Base-by-base conservation (phyloP, 2,797 vertebrate genomes). In the Hydrocynus forskahlii region DNA sequence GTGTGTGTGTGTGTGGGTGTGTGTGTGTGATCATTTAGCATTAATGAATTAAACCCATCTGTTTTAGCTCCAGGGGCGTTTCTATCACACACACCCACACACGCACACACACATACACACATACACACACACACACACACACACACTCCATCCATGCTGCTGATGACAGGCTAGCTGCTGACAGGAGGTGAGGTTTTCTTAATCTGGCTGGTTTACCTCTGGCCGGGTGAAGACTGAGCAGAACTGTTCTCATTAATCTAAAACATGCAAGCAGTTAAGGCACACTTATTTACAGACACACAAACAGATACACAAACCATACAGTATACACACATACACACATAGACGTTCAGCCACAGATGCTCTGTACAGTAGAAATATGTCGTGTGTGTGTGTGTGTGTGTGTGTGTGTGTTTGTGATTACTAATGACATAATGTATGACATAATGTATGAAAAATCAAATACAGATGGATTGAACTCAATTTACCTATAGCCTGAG, bases 141-240 rank as follows among this genome's bases (percentile, higher is more conserved):
- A 29, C 29, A 29, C 29, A 29, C 29, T 45, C 6, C 5, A 7
- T 29, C 43, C 10, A 5, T 45, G 6, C 6, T 29, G 8, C 75
- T 72, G 40, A 73, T 76, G 60, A 68, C 57, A 71, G 66, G 80
- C 35, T 59, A n/a, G 59, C 54, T 59, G 9, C 72, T 40, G 54
- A 40, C 19, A 38, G 48, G 35, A 77, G 45, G 50, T 63, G 55
- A 50, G 29, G 59, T n/a, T 35, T 63, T 68, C 40, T 77, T 81
- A 79, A 77, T 69, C 74, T 73, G 59, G 29, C 67, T 66, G 71
- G 79, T 79, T 82, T 82, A 85, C 67, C 54, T 17, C 13, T 79
- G 10, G 16, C 29, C 35, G 38, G 57, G 29, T 38, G 29, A 64
- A 38, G 62, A 81, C 35, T 40, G 68, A 57, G n/a, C 17, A 12